phyloP scores from a whole-genome alignment of 35 echinoderm and acorn worm species.

The Apostichopus californicus region DNA sequence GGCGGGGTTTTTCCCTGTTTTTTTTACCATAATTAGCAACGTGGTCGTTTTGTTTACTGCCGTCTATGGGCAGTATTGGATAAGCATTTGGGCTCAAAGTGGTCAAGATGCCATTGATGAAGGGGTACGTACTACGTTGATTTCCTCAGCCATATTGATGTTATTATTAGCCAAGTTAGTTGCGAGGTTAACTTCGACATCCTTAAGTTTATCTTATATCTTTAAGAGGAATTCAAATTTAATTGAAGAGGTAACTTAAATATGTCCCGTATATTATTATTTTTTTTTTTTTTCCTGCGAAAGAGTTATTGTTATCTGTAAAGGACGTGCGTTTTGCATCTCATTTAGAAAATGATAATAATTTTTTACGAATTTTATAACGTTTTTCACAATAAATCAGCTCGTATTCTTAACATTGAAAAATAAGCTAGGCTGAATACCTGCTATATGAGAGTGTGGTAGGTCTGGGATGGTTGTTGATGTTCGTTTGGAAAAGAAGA shows the following conservation, averaged over 20 bases:
- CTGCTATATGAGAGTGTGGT: too few species aligned
- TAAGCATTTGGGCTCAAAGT: constrained; percentile 45
- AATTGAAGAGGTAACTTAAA: too few species aligned
- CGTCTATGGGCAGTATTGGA: constrained; percentile 5
- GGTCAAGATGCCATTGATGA: constrained; percentile 19
- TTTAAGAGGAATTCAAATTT: not conserved
- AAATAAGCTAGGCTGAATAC: too few species aligned
- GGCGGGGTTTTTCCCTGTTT: not conserved
- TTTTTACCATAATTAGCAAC: not conserved
- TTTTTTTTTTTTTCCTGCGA: too few species aligned
- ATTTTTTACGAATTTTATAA: too few species aligned
- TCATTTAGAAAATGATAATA: too few species aligned
- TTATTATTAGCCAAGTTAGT: not conserved
- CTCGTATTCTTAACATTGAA: too few species aligned
- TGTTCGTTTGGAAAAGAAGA: not conserved
- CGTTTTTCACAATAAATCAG: too few species aligned
- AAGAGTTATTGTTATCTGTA: too few species aligned
- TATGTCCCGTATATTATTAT: too few species aligned
- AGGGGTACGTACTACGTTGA: not conserved
- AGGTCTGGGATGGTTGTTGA: not conserved
- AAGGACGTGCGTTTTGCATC: too few species aligned
- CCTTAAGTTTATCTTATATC: not conserved
- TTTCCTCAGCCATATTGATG: not conserved
- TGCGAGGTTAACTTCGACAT: not conserved
- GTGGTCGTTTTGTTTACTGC: not conserved